Conservation (phyloP, 2,113 vertebrate genomes). For the Perca fluviatilis region DNA sequence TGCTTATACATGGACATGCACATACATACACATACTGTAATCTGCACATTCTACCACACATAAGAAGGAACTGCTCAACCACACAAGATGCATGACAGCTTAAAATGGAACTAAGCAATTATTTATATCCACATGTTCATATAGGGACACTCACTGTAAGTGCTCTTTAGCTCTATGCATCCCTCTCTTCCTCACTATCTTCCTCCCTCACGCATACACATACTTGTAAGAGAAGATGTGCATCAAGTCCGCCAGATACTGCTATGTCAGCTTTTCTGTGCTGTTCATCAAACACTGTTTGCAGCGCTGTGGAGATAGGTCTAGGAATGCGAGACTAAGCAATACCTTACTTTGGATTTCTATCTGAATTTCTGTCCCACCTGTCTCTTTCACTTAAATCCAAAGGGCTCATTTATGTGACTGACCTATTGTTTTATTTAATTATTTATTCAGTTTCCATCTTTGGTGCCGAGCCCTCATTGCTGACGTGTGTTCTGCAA, state of each 20-base stretch:
- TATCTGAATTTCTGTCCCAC: neutral
- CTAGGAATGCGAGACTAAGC: neutral
- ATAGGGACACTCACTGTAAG: slow-evolving; percentile 1
- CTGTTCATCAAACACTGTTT: slow-evolving; percentile 13
- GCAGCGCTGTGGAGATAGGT: no score
- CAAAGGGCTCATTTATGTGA: slow-evolving; percentile 6
- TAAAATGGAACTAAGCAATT: slow-evolving; percentile 39
- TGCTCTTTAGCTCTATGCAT: neutral
- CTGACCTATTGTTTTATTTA: neutral
- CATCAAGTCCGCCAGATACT: slow-evolving; percentile 17
- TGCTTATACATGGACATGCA: neutral
- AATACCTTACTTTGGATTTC: neutral
- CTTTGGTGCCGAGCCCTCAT: neutral
- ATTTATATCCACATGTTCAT: slow-evolving; percentile 27
- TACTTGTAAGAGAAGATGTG: neutral
- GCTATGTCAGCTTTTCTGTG: slow-evolving; percentile 29
- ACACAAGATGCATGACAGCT: neutral
- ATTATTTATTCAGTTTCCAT: neutral
- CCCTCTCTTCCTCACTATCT: neutral
- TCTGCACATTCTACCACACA: slow-evolving; percentile 12
- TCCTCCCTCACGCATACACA: neutral
- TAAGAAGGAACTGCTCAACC: slow-evolving; percentile 1
- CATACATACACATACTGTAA: neutral
- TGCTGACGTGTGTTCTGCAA: neutral
- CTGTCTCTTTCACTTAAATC: slow-evolving; percentile 11